Evolutionary conservation across 2,797 vertebrate genomes (phyloP).

Genomic region (Rhynchonycteris naso): DNA sequence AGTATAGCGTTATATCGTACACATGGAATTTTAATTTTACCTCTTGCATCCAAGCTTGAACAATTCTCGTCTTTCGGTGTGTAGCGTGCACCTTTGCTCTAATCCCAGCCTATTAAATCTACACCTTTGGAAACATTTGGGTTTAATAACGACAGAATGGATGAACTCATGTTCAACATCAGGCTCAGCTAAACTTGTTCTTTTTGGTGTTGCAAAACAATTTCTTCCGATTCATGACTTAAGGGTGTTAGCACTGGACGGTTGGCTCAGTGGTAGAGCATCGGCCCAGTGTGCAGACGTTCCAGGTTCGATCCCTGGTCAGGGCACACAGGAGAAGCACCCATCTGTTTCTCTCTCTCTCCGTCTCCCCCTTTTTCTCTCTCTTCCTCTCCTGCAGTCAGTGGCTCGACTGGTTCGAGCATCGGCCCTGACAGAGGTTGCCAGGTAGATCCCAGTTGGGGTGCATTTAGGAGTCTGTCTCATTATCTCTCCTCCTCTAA

Average conservation of each 20-base stretch:
- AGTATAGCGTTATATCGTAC: conserved; percentile 16
- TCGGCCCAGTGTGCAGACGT: no score
- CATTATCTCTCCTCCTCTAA: no score
- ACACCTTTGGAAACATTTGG: conserved; percentile 43
- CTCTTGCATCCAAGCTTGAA: conserved; percentile 31
- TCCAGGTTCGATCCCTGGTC: no score
- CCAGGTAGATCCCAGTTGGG: no score
- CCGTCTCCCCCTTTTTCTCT: no score
- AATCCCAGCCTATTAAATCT: background rate
- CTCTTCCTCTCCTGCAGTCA: no score
- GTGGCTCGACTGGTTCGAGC: no score
- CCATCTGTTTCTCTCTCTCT: no score
- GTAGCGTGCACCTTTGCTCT: background rate
- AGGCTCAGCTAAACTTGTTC: background rate
- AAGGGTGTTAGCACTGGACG: background rate
- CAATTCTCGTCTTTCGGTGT: conserved; percentile 35
- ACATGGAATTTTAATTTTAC: conserved; percentile 60
- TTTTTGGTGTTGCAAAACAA: background rate
- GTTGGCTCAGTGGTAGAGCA: no score
- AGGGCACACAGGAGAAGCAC: no score
- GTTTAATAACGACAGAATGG: conserved; percentile 27
- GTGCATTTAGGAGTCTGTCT: no score
- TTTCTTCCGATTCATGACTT: background rate
- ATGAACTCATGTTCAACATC: conserved; percentile 51
- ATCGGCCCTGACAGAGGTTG: no score